phyloP scores from a whole-genome alignment of 1,140 invertebrate species.

The Penaeus chinensis region DNA sequence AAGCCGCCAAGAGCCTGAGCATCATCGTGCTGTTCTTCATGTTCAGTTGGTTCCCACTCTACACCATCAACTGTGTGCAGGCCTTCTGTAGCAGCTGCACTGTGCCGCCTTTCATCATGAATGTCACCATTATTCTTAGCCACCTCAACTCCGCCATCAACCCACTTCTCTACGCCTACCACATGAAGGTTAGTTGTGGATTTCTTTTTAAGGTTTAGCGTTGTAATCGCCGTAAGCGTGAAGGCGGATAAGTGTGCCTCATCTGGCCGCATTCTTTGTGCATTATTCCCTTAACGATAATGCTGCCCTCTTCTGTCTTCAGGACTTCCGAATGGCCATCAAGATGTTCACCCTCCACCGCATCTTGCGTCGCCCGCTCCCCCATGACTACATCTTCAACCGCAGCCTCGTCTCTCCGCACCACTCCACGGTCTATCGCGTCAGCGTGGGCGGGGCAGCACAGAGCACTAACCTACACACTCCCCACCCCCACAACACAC shows the following conservation, averaged over 20 bases:
- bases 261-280: neutral
- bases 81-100: conserved; percentile 80
- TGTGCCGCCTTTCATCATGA: conserved; percentile 77
- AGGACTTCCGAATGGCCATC: conserved; percentile 50
- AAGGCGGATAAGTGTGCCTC: neutral
- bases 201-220: neutral
- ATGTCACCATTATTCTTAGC: conserved; percentile 87
- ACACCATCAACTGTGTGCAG: conserved; percentile 87
- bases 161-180: conserved; percentile 89
- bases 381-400: neutral
- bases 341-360: conserved; percentile 38
- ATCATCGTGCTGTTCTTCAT: conserved; percentile 93
- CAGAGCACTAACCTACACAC: conserved; percentile 33
- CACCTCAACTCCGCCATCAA: conserved; percentile 91
- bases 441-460: neutral
- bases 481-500: conserved; percentile 27
- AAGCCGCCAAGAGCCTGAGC: conserved; percentile 89
- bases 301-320: neutral
- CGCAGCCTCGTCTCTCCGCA: conserved; percentile 41
- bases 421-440: conserved; percentile 39
- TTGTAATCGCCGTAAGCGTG: neutral
- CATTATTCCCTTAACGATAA: neutral
- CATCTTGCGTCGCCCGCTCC: conserved; percentile 28
- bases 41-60: conserved; percentile 91
- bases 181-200: conserved; percentile 75